Conservation (phyloP, 2,113 vertebrate species). For the Alligator sinensis region DNA sequence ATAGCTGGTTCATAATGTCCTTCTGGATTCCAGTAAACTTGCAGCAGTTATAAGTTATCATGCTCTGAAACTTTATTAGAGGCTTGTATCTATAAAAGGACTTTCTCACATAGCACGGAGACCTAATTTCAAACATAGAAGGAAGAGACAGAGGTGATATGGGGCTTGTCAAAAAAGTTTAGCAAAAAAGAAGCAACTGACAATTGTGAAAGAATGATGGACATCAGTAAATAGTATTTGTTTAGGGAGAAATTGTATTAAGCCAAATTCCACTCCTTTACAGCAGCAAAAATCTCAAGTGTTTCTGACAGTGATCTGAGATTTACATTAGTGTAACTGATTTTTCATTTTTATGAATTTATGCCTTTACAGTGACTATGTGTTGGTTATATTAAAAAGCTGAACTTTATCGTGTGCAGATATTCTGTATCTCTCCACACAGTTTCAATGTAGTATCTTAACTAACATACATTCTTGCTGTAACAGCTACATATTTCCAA, state of each 20-base stretch:
- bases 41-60: background rate
- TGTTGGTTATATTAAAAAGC: background rate
- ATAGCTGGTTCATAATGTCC: background rate
- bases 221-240: too few species aligned
- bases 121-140: too few species aligned
- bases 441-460: rapidly evolving
- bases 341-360: background rate
- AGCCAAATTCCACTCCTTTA: background rate
- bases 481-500: background rate
- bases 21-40: background rate
- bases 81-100: background rate
- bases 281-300: background rate
- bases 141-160: too few species aligned
- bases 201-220: too few species aligned
- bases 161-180: too few species aligned
- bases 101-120: too few species aligned
- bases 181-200: too few species aligned
- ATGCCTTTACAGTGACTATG: background rate
- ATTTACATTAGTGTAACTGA: background rate
- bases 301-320: background rate
- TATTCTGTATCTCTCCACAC: background rate
- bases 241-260: background rate
- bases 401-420: background rate
- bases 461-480: too few species aligned
- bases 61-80: background rate